These are phyloP conservation scores for Pedicia rivosa DNA, from an alignment of 2,888 invertebrate genomes.

Conservation along the genomic window DNA sequence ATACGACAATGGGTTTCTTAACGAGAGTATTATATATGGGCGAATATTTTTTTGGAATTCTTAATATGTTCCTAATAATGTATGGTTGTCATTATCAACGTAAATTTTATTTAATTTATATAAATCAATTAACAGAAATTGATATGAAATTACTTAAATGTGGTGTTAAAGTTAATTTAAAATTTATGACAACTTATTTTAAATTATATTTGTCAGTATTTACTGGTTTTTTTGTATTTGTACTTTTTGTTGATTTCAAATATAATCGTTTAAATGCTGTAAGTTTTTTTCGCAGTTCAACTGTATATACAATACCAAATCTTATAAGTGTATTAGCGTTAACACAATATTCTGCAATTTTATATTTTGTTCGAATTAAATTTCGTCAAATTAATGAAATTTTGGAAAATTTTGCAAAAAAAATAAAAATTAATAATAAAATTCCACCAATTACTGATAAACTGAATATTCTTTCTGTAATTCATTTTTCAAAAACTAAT, in stretches of 20 bases:
- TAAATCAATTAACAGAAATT: conserved; percentile 1
- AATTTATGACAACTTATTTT: conserved; percentile 1
- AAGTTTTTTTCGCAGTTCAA: conserved; percentile 7
- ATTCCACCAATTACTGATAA: background rate
- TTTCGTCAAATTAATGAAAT: background rate
- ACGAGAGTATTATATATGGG: conserved; percentile 5
- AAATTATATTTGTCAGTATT: conserved; percentile 1
- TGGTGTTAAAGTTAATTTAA: background rate
- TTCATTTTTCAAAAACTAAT: background rate
- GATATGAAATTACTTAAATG: conserved; percentile 4
- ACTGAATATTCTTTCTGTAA: background rate
- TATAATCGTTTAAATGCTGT: background rate
- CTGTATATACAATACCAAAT: conserved; percentile 8
- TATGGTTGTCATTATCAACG: conserved; percentile 5
- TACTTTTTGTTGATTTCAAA: conserved; percentile 4
- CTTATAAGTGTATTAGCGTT: conserved; percentile 4
- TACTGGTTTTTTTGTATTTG: conserved; percentile 3
- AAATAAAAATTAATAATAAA: background rate
- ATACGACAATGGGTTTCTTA: conserved; percentile 6
- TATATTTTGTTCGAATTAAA: conserved; percentile 1
- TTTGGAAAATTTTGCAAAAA: background rate
- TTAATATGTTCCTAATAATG: conserved; percentile 6
- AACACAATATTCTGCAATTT: conserved; percentile 4
- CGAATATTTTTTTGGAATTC: conserved; percentile 6
- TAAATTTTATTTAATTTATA: background rate